These are phyloP conservation scores for Listronotus oregonensis DNA, from an alignment of 1,140 invertebrate genomes.

Conservation along the genomic window DNA sequence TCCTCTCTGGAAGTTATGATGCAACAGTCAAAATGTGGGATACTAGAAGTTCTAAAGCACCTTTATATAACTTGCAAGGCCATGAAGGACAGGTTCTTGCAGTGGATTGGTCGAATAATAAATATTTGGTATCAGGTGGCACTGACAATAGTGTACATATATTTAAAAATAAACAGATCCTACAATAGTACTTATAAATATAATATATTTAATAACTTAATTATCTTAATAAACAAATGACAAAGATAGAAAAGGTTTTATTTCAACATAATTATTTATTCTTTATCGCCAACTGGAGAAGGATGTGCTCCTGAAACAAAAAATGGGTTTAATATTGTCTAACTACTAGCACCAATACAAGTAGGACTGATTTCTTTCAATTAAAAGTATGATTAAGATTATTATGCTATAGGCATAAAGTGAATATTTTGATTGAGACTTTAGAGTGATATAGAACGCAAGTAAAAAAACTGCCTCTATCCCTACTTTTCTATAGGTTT, in stretches of 20 bases:
- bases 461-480: no score
- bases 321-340: background rate
- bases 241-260: background rate
- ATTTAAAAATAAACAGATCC: constrained; percentile 67
- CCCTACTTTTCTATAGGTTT: no score
- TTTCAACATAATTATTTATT: background rate
- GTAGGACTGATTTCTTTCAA: no score
- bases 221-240: no score
- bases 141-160: constrained; percentile 93
- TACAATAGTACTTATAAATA: background rate
- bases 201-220: background rate
- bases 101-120: constrained; percentile 90
- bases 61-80: constrained; percentile 90
- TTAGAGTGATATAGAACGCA: no score
- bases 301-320: constrained; percentile 49
- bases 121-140: constrained; percentile 87
- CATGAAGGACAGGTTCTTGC: constrained; percentile 94
- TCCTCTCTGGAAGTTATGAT: constrained; percentile 94
- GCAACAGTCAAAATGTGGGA: constrained; percentile 95
- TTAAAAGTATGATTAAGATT: no score
- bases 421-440: no score
- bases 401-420: no score
- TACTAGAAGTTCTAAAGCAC: constrained; percentile 86
- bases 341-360: no score
- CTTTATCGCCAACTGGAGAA: constrained; percentile 53